Evolutionary conservation across 1,140 invertebrate species (phyloP).

Genomic region (Sycobia sp.): DNA sequence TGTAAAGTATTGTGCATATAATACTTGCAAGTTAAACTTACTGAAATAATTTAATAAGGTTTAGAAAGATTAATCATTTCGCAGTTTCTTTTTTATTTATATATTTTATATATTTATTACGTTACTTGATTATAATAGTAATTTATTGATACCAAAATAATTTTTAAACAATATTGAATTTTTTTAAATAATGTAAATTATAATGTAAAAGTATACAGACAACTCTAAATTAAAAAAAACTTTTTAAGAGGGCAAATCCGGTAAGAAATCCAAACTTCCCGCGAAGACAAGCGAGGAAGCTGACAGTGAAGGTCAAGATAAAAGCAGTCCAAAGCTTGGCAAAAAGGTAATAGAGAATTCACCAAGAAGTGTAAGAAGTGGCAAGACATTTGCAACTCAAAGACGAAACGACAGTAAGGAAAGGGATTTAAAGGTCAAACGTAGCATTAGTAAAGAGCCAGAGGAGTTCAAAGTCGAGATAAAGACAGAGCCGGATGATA

Average conservation of each 20-base stretch:
- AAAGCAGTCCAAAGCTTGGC: constrained; percentile 46
- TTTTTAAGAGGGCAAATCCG: constrained; percentile 34
- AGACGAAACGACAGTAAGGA: constrained; percentile 26
- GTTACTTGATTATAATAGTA: no score
- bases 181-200: no score
- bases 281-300: constrained; percentile 10
- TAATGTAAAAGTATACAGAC: background rate
- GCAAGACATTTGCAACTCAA: constrained; percentile 1
- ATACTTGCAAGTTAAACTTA: no score
- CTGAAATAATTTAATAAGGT: no score
- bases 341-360: constrained; percentile 38
- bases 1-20: no score
- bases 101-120: no score
- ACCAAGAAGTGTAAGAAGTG: constrained; percentile 14
- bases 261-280: constrained; percentile 24
- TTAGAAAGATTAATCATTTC: no score
- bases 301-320: constrained; percentile 3
- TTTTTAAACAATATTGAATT: no score
- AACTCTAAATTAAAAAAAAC: constrained; percentile 22
- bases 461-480: constrained; percentile 10
- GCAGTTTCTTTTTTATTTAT: no score
- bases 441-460: constrained; percentile 33
- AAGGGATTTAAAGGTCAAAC: constrained; percentile 32
- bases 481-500: constrained; percentile 13
- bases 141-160: no score